Evolutionary conservation across 2,113 vertebrate genomes (phyloP).

Genomic region (Lontra canadensis): DNA sequence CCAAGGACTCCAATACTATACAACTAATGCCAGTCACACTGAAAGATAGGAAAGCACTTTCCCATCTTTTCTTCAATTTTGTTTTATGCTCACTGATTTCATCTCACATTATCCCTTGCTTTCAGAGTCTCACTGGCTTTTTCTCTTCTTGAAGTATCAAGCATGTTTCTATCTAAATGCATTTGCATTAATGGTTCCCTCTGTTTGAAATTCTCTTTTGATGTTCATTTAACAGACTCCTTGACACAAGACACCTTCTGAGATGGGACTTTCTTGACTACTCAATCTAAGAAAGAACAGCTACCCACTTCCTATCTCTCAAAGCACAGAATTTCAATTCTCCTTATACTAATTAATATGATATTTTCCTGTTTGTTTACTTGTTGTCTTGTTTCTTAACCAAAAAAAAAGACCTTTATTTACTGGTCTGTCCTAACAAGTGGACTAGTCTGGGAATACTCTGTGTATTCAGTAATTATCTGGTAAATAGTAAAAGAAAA

Average conservation of each 20-base stretch:
- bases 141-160: background rate
- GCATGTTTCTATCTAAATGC: background rate
- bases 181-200: background rate
- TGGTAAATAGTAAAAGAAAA: background rate
- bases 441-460: background rate
- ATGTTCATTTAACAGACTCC: background rate
- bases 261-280: background rate
- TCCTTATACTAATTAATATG: background rate
- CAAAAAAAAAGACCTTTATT: background rate
- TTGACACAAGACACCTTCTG: background rate
- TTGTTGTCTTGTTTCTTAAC: background rate
- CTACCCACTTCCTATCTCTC: background rate
- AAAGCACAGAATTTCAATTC: background rate
- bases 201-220: background rate
- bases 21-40: background rate
- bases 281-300: background rate
- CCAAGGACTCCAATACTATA: background rate
- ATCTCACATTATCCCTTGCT: background rate
- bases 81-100: conserved; percentile 17
- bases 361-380: background rate
- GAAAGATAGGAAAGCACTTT: background rate
- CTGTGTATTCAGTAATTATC: background rate
- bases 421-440: background rate
- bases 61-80: background rate
- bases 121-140: background rate